A percentile compares a stretch with the other conserved stretches of the same genome.
phyloP scores from a whole-genome alignment of 1,140 invertebrate genomes.

The Leptonema lineaticorne region DNA sequence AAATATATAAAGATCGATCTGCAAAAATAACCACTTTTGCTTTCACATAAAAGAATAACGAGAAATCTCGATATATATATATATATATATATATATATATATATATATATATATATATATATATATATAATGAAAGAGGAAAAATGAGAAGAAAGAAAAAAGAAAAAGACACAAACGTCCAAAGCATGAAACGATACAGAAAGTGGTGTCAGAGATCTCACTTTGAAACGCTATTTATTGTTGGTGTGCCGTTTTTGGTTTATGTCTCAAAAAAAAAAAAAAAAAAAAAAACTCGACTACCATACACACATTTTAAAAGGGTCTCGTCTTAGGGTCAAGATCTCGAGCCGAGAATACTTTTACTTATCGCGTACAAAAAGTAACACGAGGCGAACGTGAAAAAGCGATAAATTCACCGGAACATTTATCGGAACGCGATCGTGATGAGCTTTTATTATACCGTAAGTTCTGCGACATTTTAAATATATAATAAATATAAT shows the following conservation, averaged over 20 bases:
- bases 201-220: slow-evolving; percentile 18
- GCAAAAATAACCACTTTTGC: too few relatives aligned
- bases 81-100: too few relatives aligned
- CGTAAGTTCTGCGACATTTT: neutral
- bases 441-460: slow-evolving; percentile 5
- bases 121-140: too few relatives aligned
- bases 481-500: too few relatives aligned
- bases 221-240: neutral
- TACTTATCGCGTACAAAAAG: neutral
- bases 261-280: neutral
- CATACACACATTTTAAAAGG: slow-evolving; percentile 12
- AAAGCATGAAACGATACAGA: slow-evolving; percentile 16
- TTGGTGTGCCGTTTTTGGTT: neutral
- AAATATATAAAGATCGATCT: too few relatives aligned
- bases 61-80: too few relatives aligned
- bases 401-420: slow-evolving; percentile 1
- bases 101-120: too few relatives aligned
- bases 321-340: slow-evolving; percentile 9
- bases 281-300: too few relatives aligned
- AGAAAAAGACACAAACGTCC: neutral
- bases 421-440: slow-evolving; percentile 4
- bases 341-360: slow-evolving; percentile 1
- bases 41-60: too few relatives aligned
- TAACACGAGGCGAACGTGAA: neutral
- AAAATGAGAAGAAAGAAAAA: neutral